Conservation (phyloP, 2,797 vertebrate genomes). For the Lagorchestes hirsutus region DNA sequence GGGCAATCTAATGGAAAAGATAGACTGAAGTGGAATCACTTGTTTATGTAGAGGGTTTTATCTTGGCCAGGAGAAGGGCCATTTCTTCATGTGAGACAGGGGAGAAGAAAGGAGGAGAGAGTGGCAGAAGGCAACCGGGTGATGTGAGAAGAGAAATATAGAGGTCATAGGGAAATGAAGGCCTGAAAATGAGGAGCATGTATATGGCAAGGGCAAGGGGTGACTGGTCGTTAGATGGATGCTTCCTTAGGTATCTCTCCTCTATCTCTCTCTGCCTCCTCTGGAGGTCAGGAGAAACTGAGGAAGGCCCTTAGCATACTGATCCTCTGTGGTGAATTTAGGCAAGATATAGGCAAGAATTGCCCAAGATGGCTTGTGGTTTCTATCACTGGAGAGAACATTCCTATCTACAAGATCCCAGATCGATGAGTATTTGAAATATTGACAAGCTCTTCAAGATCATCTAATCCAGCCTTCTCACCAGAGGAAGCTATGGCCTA, state of each 20-base stretch:
- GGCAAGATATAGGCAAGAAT: not conserved
- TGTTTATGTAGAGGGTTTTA: not conserved
- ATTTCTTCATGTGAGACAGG: not conserved
- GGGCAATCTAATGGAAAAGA: not conserved
- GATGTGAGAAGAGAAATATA: not conserved
- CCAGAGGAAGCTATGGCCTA: conserved; percentile 12
- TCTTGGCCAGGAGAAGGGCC: not conserved
- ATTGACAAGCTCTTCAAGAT: not conserved
- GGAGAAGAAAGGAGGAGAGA: not conserved
- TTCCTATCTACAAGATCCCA: not conserved
- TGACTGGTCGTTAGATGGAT: not conserved
- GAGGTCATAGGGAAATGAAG: not conserved
- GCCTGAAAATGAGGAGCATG: not conserved
- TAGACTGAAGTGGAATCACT: not conserved
- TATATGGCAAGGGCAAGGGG: not conserved
- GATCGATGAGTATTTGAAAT: no score
- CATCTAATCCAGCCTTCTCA: not conserved
- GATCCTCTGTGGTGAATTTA: not conserved
- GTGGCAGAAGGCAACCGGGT: not conserved
- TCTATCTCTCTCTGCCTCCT: not conserved
- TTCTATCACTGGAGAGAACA: not conserved
- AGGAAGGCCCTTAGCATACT: not conserved
- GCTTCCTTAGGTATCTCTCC: not conserved
- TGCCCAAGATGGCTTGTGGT: not conserved
- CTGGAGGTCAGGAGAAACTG: not conserved